phyloP scores from a whole-genome alignment of 1,140 invertebrate species.

The Drosophila takahashii region DNA sequence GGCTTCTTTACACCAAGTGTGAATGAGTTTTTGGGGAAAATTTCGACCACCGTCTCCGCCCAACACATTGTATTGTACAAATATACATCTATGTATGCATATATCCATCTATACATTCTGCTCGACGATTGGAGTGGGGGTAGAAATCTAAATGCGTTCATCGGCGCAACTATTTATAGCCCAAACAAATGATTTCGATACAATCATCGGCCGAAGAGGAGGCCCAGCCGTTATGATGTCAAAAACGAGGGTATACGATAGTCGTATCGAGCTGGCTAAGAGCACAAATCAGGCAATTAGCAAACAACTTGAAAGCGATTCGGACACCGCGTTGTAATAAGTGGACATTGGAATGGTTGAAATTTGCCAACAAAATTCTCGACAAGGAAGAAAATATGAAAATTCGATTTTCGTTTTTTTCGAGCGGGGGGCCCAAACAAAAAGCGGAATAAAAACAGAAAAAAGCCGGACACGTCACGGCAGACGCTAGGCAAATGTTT shows the following conservation, averaged over 20 bases:
- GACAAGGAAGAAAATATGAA: slow-evolving; percentile 27
- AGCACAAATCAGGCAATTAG: slow-evolving; percentile 76
- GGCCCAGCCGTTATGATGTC: slow-evolving; percentile 44
- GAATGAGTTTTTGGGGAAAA: slow-evolving; percentile 60
- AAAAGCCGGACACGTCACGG: slow-evolving; percentile 44
- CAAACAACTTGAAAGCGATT: slow-evolving; percentile 70
- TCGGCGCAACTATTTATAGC: slow-evolving; percentile 72
- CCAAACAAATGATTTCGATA: slow-evolving; percentile 79
- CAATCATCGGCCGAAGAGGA: slow-evolving; percentile 51
- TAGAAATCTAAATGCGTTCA: slow-evolving; percentile 77
- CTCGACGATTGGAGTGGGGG: slow-evolving; percentile 31
- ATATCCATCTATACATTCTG: slow-evolving; percentile 35
- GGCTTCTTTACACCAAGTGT: slow-evolving; percentile 63
- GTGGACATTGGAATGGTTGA: slow-evolving; percentile 72
- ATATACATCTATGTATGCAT: slow-evolving; percentile 33
- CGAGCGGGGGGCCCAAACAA: slow-evolving; percentile 15
- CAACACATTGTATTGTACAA: slow-evolving; percentile 15
- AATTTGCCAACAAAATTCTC: slow-evolving; percentile 63
- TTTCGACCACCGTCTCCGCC: slow-evolving; percentile 20
- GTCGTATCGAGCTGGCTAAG: slow-evolving; percentile 7
- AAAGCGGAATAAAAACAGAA: slow-evolving; percentile 35
- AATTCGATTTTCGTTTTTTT: slow-evolving; percentile 47
- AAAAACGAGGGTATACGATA: neutral
- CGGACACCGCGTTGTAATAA: slow-evolving; percentile 74
- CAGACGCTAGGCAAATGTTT: slow-evolving; percentile 40